A percentile compares a stretch with the other conserved stretches of the same genome.
Conservation (phyloP, 2,888 invertebrate genomes). For the Idaea dimidiata region DNA sequence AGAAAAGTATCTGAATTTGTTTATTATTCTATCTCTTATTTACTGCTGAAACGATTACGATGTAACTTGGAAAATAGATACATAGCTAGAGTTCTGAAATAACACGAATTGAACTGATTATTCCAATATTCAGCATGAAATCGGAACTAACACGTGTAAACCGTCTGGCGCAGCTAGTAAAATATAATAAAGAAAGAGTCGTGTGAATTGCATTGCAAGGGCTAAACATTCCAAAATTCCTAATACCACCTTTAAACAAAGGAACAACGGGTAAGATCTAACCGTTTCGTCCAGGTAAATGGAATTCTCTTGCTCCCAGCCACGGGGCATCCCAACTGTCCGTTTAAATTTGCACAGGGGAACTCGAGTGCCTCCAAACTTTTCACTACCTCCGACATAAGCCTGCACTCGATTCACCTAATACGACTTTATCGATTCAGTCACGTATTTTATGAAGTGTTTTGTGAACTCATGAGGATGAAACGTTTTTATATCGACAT, state of each 20-base stretch:
- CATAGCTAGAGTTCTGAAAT: no score
- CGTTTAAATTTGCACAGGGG: slow-evolving; percentile 51
- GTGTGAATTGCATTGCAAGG: not conserved
- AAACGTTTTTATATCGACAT: not conserved
- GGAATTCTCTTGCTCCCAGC: slow-evolving; percentile 54
- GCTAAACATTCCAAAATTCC: slow-evolving; percentile 9
- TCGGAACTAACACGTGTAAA: no score
- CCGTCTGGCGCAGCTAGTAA: not conserved
- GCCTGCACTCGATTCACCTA: slow-evolving; percentile 15
- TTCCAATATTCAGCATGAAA: no score
- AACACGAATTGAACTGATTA: no score
- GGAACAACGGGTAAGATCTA: slow-evolving; percentile 12
- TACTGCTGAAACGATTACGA: no score
- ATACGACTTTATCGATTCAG: slow-evolving; percentile 2
- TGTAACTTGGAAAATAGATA: no score
- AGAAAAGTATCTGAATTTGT: no score
- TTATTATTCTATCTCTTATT: no score
- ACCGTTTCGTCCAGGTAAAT: slow-evolving; percentile 46
- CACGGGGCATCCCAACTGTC: slow-evolving; percentile 37
- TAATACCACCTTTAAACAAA: slow-evolving; percentile 9
- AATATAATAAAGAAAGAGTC: not conserved
- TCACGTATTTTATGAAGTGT: not conserved
- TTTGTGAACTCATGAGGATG: not conserved
- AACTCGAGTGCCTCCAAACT: slow-evolving; percentile 30
- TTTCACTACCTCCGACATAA: slow-evolving; percentile 34